phyloP scores from a whole-genome alignment of 2,797 vertebrate species.

The Schizopygopsis malacanthus region DNA sequence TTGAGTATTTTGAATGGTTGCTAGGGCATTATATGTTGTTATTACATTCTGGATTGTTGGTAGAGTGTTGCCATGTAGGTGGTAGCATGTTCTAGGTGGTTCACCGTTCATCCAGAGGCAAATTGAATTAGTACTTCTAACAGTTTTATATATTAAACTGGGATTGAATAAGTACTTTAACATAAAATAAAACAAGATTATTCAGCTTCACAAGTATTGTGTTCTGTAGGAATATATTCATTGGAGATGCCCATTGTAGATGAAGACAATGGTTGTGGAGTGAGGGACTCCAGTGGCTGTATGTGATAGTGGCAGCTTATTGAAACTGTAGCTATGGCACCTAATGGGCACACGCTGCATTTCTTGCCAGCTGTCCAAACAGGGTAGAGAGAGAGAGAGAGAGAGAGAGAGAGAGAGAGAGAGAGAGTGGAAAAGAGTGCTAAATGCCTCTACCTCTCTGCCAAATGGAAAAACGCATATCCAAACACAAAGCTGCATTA shows the following conservation, averaged over 20 bases:
- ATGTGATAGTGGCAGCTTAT: constrained; percentile 66
- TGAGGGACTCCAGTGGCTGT: constrained; percentile 10
- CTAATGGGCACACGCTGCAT: constrained; percentile 36
- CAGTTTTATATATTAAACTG: neutral
- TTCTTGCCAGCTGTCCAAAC: constrained; percentile 78
- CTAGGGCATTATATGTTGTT: neutral
- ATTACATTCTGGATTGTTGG: neutral
- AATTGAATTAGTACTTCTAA: neutral
- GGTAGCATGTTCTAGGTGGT: neutral
- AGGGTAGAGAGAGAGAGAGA: constrained; percentile 62
- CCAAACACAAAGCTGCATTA: constrained; percentile 65
- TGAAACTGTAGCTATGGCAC: constrained; percentile 29
- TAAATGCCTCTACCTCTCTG: constrained; percentile 64
- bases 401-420: constrained; percentile 57
- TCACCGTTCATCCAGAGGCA: neutral
- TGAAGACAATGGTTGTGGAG: constrained; percentile 5
- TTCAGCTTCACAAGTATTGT: neutral
- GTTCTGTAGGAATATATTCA: neutral
- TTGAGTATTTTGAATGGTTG: neutral
- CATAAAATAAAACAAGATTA: neutral
- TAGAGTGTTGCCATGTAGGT: neutral
- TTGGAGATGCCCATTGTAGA: constrained; percentile 4
- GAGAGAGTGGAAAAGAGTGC: constrained; percentile 69
- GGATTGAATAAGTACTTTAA: neutral
- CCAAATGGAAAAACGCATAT: constrained; percentile 62